Base-by-base conservation (phyloP, 1,140 invertebrate species). In the Semibalanus balanoides region DNA sequence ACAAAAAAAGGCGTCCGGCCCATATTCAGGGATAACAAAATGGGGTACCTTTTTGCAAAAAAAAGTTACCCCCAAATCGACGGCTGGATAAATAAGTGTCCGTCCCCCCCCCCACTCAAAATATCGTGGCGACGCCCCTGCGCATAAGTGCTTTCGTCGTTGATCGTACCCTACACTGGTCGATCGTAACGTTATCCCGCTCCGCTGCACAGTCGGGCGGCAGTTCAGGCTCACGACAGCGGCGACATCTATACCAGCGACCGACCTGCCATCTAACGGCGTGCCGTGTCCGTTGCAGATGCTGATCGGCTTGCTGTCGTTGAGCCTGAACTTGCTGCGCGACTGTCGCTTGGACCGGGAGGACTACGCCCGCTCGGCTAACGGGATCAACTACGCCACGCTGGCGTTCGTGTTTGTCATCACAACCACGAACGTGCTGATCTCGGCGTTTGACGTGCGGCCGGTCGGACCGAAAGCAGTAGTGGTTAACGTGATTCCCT, bases 351-450 rank as follows among this genome's bases (percentile, higher is more conserved):
- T 93, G 79, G 88, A 93, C 82, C 82, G 89, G 77, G 85, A 87
- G 31, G 87, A 87, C 78, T 91, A 90, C 83, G 86, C 88, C 81
- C 83, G 81, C 73, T 91, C 91, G 7, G 90, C 90, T 11, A 84
- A 88, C 78, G 82, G 86, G 78, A 87, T 93, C 76, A 93, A 92
- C 83, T 88, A 93, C 81, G 80, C 88, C n/a, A 89, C 89, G 75
- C 89, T 92, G 64, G 87, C 85, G 19, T 84, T 87, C 27, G 88
- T 91, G 0, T 91, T 92, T 82, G 81, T 89, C 77, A 90, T 93
- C 40, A 91, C 91, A 3, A 87, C 89, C 31, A 83, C 93, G 43
- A 94, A 94, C 84, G 84, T 94, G 3, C 84, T 94, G 30, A 91
- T 94, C 76, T 89, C 90, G 35, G 89, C 90, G 30, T 93, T 94